Conservation (phyloP, 1,140 invertebrate species). For the Phortica variegata region DNA sequence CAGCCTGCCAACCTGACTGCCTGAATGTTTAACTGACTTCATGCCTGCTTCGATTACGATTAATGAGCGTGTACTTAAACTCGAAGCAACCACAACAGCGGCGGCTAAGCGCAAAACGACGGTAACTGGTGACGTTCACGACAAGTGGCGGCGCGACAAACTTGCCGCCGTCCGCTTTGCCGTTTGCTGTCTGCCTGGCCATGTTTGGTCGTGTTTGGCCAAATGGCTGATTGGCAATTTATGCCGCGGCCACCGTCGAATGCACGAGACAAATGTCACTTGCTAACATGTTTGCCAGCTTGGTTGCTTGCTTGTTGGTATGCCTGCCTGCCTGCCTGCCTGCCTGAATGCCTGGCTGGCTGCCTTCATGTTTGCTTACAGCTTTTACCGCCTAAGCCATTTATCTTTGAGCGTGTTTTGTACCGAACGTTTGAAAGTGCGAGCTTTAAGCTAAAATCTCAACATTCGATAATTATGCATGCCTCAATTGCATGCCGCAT, state of each 20-base stretch:
- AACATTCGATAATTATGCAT: no score
- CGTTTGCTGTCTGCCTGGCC: no score
- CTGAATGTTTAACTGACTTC: no score
- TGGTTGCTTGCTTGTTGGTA: no score
- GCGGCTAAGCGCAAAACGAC: conserved; percentile 36
- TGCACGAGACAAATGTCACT: conserved; percentile 16
- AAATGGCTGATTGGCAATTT: conserved; percentile 49
- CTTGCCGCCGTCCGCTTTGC: no score
- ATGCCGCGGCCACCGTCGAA: conserved; percentile 2
- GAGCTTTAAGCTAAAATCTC: conserved; percentile 17
- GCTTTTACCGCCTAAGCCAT: conserved; percentile 6
- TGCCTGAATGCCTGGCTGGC: background rate
- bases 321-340: no score
- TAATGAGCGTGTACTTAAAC: conserved; percentile 46
- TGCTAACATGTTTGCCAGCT: no score
- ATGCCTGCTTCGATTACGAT: conserved; percentile 37
- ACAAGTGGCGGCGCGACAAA: no score
- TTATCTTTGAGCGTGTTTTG: conserved; percentile 13
- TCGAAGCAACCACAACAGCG: conserved; percentile 27
- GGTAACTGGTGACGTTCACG: no score
- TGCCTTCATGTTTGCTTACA: conserved; percentile 15
- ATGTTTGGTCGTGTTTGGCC: no score
- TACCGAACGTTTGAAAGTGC: no score
- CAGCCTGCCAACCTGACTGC: no score
- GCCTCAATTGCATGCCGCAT: conserved; percentile 22